phyloP scores from a whole-genome alignment of 35 echinoderm and acorn worm species.

The Anneissia japonica region DNA sequence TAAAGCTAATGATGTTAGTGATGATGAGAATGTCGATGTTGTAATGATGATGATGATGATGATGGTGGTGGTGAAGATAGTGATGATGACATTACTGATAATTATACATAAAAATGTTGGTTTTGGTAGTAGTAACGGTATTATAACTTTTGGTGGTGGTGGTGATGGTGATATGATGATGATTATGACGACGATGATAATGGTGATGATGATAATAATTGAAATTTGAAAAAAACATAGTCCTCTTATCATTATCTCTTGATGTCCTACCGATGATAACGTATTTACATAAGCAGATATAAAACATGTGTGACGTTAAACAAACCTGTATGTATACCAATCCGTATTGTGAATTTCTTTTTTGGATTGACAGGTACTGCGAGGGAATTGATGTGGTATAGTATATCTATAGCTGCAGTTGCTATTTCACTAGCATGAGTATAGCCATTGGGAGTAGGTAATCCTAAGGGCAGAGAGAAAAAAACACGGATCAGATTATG shows the following conservation, averaged over 20 bases:
- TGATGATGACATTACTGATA: neutral
- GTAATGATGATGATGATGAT: conserved; percentile 29
- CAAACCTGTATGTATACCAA: conserved; percentile 66
- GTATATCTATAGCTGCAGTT: conserved; percentile 32
- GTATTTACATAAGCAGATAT: too few species aligned
- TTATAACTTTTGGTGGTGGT: too few species aligned
- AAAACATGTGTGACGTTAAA: too few species aligned
- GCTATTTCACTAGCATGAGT: conserved; percentile 39
- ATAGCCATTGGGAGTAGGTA: conserved; percentile 28
- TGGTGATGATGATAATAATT: too few species aligned
- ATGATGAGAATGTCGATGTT: conserved; percentile 18
- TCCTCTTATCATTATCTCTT: too few species aligned
- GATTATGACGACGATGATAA: too few species aligned
- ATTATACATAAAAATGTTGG: too few species aligned
- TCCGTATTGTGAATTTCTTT: conserved; percentile 35
- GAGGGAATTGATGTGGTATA: conserved; percentile 38
- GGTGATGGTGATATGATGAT: too few species aligned
- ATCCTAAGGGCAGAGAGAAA: conserved; percentile 19
- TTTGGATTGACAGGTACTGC: conserved; percentile 54
- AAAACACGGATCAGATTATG: too few species aligned
- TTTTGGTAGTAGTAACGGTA: too few species aligned
- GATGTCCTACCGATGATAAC: too few species aligned
- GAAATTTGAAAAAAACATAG: too few species aligned
- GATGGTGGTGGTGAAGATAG: conserved; percentile 6
- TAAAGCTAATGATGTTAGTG: conserved; percentile 7